Evolutionary conservation across 2,113 vertebrate species (phyloP), one percentile per base, ranked within the genome.

Genomic region (Prionailurus bengalensis): DNA sequence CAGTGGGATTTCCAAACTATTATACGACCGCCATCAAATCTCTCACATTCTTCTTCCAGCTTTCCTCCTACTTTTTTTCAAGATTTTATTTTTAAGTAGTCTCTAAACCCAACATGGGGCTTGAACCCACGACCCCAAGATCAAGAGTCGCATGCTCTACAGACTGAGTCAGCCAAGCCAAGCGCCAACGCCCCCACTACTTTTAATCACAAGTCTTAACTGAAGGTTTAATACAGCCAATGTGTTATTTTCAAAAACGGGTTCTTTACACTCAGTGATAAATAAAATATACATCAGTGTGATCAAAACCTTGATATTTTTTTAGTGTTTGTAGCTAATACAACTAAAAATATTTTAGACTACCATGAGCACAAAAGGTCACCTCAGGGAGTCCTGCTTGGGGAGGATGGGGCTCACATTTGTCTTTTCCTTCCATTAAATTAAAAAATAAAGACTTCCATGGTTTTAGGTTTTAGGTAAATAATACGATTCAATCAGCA

Each of bases 261-360:
- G 58, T 65, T 51, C 61, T 83, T 94, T 81, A 95, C 2, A 74
- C 73, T 23, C 51, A 93, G 36, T 36, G 82, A 95, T 33, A 94
- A 87, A 78, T 82, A 91, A 93, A 95, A 91, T 42, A 86, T 1
- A 45, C 11, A 61, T 29, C 11, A 48, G 16, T 73, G n/a, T 73
- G 63, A 95, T 76, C 88, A 78, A 97, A 97, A 88, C 21, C 29
- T 81, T 96, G n/a, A n/a, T 79, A 86, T 83, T 84, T 82, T 23
- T 48, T 48, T 48, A 48, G 55, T 70, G 29, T 48, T 96, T 53
- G 86, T 71, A 91, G 51, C 71, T 74, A 93, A 78, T 6, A 86
- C 6, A 53, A 71, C 12, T 83, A 25, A 63, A 33, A 27, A 4
- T 17, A 10, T 51, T 83, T 81, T 36, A 48, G 6, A 48, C 17